phyloP scores from a whole-genome alignment of 2,113 vertebrate species.

The Tretioscincus oriximinensis region DNA sequence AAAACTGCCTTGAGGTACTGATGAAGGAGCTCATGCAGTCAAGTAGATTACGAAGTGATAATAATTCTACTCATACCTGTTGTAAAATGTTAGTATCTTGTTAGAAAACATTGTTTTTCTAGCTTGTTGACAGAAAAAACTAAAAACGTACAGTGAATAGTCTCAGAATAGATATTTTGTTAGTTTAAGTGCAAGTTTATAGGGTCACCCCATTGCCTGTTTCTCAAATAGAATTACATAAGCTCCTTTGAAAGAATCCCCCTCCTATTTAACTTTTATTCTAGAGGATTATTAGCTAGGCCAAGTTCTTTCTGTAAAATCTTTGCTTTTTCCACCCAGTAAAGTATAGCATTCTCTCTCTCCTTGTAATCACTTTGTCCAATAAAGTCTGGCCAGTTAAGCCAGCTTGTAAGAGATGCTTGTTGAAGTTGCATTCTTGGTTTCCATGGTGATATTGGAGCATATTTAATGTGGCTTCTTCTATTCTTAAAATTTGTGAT shows the following conservation, averaged over 20 bases:
- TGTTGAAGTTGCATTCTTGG: neutral
- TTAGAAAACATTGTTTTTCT: no score
- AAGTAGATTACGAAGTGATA: no score
- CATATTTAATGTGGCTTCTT: neutral
- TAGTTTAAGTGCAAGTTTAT: neutral
- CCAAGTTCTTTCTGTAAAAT: neutral
- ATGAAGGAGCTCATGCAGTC: no score
- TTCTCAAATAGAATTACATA: neutral
- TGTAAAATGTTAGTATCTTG: no score
- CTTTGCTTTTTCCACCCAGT: neutral
- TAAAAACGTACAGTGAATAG: neutral
- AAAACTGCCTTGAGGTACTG: no score
- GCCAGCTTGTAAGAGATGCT: conserved; percentile 2
- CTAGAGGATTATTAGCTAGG: neutral
- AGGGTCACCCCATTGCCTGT: neutral
- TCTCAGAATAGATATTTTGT: neutral
- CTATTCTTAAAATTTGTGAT: neutral
- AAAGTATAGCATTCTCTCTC: neutral
- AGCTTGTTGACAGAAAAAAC: neutral
- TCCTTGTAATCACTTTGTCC: neutral
- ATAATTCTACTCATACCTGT: no score
- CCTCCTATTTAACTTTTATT: neutral
- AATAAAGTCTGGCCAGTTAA: neutral
- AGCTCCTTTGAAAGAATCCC: neutral
- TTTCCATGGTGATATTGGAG: conserved; percentile 5